Percentiles rank a stretch among this genome's conserved stretches.
phyloP scores from a whole-genome alignment of 2,797 vertebrate genomes.

The Danio choprae region DNA sequence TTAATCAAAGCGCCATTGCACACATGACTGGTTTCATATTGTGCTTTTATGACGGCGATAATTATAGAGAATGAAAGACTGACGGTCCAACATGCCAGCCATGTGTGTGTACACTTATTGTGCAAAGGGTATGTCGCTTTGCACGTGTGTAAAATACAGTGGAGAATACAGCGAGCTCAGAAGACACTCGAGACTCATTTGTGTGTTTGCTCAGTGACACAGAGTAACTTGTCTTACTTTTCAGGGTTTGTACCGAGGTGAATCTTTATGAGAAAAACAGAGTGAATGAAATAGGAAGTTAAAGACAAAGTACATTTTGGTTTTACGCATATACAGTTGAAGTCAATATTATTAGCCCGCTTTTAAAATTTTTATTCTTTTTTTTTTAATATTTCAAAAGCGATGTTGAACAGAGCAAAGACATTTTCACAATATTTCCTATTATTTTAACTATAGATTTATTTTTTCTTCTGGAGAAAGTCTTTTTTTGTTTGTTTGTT shows the following conservation, averaged over 20 bases:
- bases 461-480: too few species aligned
- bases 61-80: constrained; percentile 62
- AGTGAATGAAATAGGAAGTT: constrained; percentile 22
- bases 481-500: too few species aligned
- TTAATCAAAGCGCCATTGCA: constrained; percentile 73
- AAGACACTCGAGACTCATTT: constrained; percentile 35
- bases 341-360: too few species aligned
- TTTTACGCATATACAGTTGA: too few species aligned
- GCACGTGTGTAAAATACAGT: constrained; percentile 23
- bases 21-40: constrained; percentile 71
- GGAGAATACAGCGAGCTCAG: constrained; percentile 14
- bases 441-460: too few species aligned
- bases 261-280: constrained; percentile 30
- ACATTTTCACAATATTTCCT: too few species aligned
- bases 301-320: neutral
- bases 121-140: constrained; percentile 12
- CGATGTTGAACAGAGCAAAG: too few species aligned
- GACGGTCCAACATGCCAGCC: constrained; percentile 61
- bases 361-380: too few species aligned
- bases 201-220: constrained; percentile 19
- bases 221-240: neutral
- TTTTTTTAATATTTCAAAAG: too few species aligned
- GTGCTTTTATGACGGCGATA: constrained; percentile 63
- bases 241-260: neutral
- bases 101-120: constrained; percentile 57